phyloP scores from a whole-genome alignment of 2,113 vertebrate genomes.

The Lathamus discolor region DNA sequence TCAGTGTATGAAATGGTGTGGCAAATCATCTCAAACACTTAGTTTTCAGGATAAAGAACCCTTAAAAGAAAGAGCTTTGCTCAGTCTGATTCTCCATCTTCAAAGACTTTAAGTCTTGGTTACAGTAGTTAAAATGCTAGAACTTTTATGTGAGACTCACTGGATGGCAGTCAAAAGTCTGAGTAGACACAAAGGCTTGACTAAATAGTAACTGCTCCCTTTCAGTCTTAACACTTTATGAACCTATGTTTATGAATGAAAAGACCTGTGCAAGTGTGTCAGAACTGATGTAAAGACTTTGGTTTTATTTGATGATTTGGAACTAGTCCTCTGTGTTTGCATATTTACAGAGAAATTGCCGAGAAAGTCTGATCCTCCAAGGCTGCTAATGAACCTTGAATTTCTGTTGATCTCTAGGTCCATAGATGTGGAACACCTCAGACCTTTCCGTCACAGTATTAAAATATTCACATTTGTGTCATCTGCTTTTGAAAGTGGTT shows the following conservation, averaged over 20 bases:
- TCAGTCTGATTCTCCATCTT: background rate
- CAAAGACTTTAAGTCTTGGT: background rate
- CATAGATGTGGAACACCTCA: background rate
- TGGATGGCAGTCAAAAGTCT: background rate
- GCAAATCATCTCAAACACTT: background rate
- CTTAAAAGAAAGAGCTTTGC: background rate
- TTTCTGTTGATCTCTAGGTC: background rate
- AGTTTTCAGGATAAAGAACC: background rate
- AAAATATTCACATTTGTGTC: background rate
- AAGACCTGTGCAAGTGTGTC: background rate
- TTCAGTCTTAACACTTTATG: background rate
- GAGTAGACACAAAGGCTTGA: background rate
- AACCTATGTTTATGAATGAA: background rate
- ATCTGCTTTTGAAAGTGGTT: background rate
- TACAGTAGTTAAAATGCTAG: background rate
- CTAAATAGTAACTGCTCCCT: background rate
- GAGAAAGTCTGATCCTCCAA: background rate
- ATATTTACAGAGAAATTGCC: background rate
- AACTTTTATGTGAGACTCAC: background rate
- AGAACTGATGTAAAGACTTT: background rate
- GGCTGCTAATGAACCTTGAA: background rate
- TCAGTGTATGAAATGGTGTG: background rate
- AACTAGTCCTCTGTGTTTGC: background rate
- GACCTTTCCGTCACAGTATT: background rate
- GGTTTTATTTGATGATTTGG: background rate